Conservation (phyloP, 2,113 vertebrate species). For the Gymnocephalus cernua region DNA sequence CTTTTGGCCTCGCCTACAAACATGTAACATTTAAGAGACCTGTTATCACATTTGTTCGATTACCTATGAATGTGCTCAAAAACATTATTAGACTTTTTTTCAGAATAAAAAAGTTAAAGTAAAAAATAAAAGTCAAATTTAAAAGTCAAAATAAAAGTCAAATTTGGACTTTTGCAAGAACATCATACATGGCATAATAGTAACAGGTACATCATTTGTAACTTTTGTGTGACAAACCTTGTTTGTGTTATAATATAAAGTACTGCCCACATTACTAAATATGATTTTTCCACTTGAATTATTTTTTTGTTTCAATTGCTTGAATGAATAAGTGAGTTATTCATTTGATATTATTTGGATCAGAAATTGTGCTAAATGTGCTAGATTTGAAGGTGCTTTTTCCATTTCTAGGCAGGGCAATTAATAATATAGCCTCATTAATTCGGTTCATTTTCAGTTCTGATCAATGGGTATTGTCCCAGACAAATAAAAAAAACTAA, state of each 20-base stretch:
- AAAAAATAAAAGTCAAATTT: no score
- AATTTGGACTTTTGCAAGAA: not conserved
- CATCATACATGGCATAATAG: no score
- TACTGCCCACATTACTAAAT: not conserved
- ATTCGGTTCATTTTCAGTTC: not conserved
- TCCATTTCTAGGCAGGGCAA: not conserved
- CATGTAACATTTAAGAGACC: not conserved
- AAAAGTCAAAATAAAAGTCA: no score
- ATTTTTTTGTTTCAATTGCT: not conserved
- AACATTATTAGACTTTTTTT: no score
- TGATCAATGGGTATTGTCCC: not conserved
- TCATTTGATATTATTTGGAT: no score
- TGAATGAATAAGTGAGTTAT: no score
- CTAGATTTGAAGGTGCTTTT: not conserved
- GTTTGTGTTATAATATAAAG: not conserved
- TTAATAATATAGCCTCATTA: not conserved
- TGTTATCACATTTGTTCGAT: not conserved
- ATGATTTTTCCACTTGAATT: not conserved
- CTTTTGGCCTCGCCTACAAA: rapidly evolving
- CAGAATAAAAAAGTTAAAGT: no score
- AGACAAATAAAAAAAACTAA: constrained; percentile 3
- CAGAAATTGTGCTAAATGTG: not conserved
- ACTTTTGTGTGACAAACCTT: not conserved
- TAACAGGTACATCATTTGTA: not conserved
- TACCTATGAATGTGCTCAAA: not conserved